These are phyloP conservation scores for Centropristis striata DNA, from an alignment of 2,113 vertebrate species.

Conservation along the genomic window DNA sequence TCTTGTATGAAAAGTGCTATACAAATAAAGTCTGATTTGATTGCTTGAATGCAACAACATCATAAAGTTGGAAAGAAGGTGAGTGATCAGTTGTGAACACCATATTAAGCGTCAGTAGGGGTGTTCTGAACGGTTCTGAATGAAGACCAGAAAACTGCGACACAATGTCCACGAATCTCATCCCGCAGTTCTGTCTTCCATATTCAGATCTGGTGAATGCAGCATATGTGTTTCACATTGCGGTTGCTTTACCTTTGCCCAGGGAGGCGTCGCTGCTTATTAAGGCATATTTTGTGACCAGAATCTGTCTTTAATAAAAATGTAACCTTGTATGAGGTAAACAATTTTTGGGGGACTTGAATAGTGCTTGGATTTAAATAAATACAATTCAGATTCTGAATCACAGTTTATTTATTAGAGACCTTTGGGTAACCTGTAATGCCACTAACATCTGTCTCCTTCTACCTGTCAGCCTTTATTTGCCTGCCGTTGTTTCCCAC, in stretches of 20 bases:
- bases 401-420: constrained; percentile 4
- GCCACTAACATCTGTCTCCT: constrained; percentile 12
- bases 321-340: not conserved
- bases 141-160: too few relatives aligned
- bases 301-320: constrained; percentile 6
- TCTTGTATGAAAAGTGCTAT: too few relatives aligned
- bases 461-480: constrained; percentile 2
- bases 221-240: too few relatives aligned
- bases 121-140: too few relatives aligned
- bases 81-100: too few relatives aligned
- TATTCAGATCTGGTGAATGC: too few relatives aligned
- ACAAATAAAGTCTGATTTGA: too few relatives aligned
- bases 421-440: not conserved
- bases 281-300: not conserved
- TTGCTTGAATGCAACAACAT: too few relatives aligned
- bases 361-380: not conserved
- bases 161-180: too few relatives aligned
- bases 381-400: not conserved
- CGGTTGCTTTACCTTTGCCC: not conserved
- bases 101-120: too few relatives aligned
- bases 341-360: not conserved
- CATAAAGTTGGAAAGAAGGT: too few relatives aligned
- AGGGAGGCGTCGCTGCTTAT: constrained; percentile 1
- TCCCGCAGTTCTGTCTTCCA: too few relatives aligned
- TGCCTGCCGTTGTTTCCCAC: not conserved